A percentile compares a stretch with the other conserved stretches of the same genome.
Evolutionary conservation across 2,113 vertebrate species (phyloP).

Genomic region (Antechinus flavipes): DNA sequence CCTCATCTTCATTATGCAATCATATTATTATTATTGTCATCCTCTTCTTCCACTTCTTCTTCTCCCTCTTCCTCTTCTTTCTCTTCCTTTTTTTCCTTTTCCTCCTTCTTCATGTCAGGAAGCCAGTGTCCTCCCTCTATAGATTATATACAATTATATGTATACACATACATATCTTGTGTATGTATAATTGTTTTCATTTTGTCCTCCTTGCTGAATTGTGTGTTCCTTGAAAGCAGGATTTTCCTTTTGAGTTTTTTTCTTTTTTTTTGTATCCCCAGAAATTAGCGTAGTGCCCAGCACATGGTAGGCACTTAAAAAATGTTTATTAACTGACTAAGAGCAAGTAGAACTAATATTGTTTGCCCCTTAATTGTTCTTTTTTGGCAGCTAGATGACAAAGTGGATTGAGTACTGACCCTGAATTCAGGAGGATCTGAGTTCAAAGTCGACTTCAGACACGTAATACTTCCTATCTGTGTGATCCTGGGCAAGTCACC

Average conservation of each 20-base stretch:
- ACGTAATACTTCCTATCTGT: too few species aligned
- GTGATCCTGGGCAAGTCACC: too few species aligned
- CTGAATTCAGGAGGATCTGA: too few species aligned
- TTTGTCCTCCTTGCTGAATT: background rate
- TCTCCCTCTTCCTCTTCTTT: too few species aligned
- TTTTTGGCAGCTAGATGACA: background rate
- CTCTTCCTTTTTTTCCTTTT: too few species aligned
- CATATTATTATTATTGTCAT: too few species aligned
- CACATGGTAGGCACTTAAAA: background rate
- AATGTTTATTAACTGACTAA: background rate
- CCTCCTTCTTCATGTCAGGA: background rate
- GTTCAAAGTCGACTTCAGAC: too few species aligned
- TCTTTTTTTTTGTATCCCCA: background rate
- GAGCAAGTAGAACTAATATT: background rate
- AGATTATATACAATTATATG: background rate
- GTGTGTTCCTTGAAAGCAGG: background rate
- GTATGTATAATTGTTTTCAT: background rate
- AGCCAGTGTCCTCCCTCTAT: background rate
- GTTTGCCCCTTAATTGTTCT: background rate
- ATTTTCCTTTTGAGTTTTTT: background rate
- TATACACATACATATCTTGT: too few species aligned
- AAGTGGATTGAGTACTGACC: too few species aligned
- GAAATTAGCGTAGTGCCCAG: background rate
- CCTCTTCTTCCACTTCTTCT: background rate
- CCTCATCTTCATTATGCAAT: background rate